Evolutionary conservation across 64 coral and sea anemone genomes (phyloP), one percentile per base, ranked within the genome.

Genomic region (Stylophora pistillata): DNA sequence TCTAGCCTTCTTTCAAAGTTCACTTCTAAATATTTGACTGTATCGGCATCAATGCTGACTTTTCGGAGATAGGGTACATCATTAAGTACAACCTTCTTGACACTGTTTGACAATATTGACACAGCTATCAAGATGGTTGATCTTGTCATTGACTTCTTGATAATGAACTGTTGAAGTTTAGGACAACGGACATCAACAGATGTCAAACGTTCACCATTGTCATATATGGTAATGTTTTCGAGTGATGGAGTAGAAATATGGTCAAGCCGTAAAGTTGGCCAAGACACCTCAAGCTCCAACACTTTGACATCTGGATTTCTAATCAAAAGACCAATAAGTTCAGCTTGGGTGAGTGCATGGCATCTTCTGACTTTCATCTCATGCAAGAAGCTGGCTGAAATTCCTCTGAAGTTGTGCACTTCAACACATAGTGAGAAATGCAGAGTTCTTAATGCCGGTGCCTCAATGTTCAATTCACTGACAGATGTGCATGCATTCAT

Each of bases 191-290:
- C 60, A 58, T 98, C 95, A 72, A 98, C 77, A 79, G 85, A 73
- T 0, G 79, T 64, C 15, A 98, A 55, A 29, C 73, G 73, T 29
- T 87, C 87, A 54, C 95, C 95, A 94, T 93, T 98, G 30, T 98
- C 95, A 91, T 85, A 89, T 57, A 98, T 83, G 11, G n/a, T 73
- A 58, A 98, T 53, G 26, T 57, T 74, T 69, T 91, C 83, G 26
- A 98, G 78, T 78, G 95, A 98, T 54, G 95, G 92, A 89, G 90
- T 91, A 65, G 95, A 94, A 71, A 88, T 71, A 25, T 94, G 95
- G 76, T 98, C 89, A 28, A 94, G 71, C 83, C 92, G 74, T 86
- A 94, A 94, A 74, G 83, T 76, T 23, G 85, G 47, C 86, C 78
- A 88, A 13, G 78, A 62, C 20, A 94, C 66, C 32, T 91, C 91